Percentiles rank a stretch among this genome's conserved stretches.
Conservation (phyloP, 2,113 vertebrate genomes). For the Tyto alba region DNA sequence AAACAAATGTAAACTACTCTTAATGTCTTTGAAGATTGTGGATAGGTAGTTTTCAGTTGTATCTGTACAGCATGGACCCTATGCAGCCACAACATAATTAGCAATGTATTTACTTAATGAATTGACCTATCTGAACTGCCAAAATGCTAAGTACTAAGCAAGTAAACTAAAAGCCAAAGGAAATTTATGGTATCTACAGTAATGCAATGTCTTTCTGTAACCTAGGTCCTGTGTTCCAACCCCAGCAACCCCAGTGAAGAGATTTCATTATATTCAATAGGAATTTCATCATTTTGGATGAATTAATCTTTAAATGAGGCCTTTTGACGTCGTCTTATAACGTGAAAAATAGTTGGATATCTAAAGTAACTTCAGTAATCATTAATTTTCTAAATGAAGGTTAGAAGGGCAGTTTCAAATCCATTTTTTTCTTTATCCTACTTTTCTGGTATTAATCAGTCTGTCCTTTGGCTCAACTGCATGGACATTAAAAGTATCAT, state of each 20-base stretch:
- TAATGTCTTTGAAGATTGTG: neutral
- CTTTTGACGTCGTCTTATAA: neutral
- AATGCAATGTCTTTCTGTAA: neutral
- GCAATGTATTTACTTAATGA: neutral
- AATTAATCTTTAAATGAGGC: neutral
- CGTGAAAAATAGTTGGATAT: neutral
- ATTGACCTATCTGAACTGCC: neutral
- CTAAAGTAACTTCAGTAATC: neutral
- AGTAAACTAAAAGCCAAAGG: neutral
- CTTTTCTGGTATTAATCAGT: neutral
- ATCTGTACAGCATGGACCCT: neutral
- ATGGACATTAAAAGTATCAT: neutral
- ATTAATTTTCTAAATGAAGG: neutral
- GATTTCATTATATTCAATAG: neutral
- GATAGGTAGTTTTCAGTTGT: neutral
- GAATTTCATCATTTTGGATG: neutral
- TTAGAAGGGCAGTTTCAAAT: neutral
- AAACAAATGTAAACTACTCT: neutral
- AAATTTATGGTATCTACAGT: neutral
- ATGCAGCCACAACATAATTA: neutral
- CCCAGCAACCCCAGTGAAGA: neutral
- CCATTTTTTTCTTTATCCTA: neutral
- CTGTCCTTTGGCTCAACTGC: conserved; percentile 13
- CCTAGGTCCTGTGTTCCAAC: neutral
- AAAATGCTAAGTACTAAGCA: neutral